phyloP scores from a whole-genome alignment of 35 echinoderm and acorn worm genomes.

The Diadema setosum region DNA sequence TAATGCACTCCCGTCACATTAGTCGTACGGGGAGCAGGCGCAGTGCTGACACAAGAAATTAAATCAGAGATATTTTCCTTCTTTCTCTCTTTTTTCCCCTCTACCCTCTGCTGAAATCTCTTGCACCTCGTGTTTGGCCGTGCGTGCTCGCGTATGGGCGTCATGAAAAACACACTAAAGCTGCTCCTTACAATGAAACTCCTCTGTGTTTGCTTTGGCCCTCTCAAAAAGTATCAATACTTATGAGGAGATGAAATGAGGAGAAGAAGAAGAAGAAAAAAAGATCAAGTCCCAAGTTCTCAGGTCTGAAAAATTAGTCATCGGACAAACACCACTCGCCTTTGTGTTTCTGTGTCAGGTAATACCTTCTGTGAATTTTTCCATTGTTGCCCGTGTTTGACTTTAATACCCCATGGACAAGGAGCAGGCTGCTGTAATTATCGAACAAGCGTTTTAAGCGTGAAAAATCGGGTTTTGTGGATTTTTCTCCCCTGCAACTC shows the following conservation, averaged over 20 bases:
- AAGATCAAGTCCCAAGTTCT: background rate
- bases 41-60: background rate
- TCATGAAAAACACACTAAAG: background rate
- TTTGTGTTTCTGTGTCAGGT: background rate
- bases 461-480: constrained; percentile 6
- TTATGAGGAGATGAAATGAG: background rate
- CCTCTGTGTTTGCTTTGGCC: background rate
- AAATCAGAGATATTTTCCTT: background rate
- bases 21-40: background rate
- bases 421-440: background rate
- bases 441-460: background rate
- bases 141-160: background rate
- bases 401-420: background rate
- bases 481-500: background rate
- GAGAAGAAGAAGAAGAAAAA: background rate
- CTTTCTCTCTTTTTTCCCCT: background rate
- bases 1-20: background rate
- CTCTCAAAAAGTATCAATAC: constrained; percentile 4
- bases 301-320: background rate
- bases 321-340: background rate
- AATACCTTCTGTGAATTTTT: background rate
- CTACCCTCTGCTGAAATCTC: background rate
- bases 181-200: background rate
- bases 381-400: background rate
- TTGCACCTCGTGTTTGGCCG: background rate